Base-by-base conservation (phyloP, 2,797 vertebrate species). In the Spondyliosoma cantharus region DNA sequence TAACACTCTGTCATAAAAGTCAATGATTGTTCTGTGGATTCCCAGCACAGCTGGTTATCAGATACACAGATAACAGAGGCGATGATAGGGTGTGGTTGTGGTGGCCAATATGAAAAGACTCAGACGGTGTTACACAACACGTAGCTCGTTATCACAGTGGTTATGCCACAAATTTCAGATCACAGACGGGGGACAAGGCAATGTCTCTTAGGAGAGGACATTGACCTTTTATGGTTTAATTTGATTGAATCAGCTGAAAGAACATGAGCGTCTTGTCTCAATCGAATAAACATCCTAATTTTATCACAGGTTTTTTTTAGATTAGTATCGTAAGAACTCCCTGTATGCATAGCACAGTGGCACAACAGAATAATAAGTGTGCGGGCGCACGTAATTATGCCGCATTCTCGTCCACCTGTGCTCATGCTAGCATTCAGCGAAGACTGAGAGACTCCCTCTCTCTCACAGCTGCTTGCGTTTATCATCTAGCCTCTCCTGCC, bases 381-480 rank as follows among this genome's bases (percentile, higher is more conserved):
- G 32, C 69, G n/a, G 13, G 29, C 11, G 3, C 19, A 19, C 53
- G 37, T 59, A 32, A 58, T 46, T 24, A 27, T 3, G 22, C 22
- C 29, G 49, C 45, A 25, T 66, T 46, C n/a, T 11, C 53, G 45
- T 86, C 66, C 65, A 64, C 24, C 57, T 76, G 68, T 57, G 76
- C 80, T 71, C 48, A 45, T 53, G 74, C 85, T 87, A 62, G 76
- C 64, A 46, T 86, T 79, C 74, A 75, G 74, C 29, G 22, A 11
- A 57, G 74, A 48, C 77, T 54, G 65, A 24, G 80, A 73, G 84
- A 86, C 46, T 81, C 80, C 80, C 60, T 73, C 56, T 0, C 48
- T 6, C 74, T 74, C 61, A 65, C 93, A 94, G 91, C 92, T 94
- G 93, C 91, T 88, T 46, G 81, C 89, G 90, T 93, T 94, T 94